These are phyloP conservation scores for Aphodius granarius DNA, from an alignment of 2,888 invertebrate genomes.

Conservation along the genomic window DNA sequence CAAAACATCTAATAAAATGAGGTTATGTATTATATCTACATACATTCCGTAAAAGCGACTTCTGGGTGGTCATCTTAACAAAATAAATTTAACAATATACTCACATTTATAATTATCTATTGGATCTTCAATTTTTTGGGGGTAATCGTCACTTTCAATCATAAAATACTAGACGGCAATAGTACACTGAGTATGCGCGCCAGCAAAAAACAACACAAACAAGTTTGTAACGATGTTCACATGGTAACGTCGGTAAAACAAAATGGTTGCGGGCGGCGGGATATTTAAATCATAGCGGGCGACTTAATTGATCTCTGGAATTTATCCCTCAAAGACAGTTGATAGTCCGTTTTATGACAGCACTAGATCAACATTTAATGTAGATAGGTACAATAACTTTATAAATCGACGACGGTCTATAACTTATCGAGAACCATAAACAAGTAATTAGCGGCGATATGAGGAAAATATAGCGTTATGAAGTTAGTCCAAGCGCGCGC, in stretches of 20 bases:
- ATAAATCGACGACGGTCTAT: conserved; percentile 1
- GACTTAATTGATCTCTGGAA: neutral
- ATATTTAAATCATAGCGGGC: neutral
- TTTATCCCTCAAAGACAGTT: neutral
- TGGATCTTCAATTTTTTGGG: neutral
- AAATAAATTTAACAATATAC: neutral
- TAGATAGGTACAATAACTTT: neutral
- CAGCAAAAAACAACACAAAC: neutral
- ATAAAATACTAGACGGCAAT: too few relatives aligned
- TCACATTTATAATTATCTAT: neutral
- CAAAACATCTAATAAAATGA: neutral
- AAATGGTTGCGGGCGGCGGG: neutral
- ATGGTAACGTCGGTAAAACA: neutral
- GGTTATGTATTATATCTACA: neutral
- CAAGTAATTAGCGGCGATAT: conserved; percentile 9
- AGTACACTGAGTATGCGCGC: too few relatives aligned
- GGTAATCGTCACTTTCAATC: neutral
- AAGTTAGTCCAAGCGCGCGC: neutral
- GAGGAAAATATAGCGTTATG: conserved; percentile 9
- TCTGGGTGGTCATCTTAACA: neutral
- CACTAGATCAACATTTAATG: neutral
- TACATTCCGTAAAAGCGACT: neutral
- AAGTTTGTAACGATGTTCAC: neutral
- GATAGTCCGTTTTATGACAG: neutral
- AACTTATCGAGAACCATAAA: conserved; percentile 3